phyloP scores from a whole-genome alignment of 2,113 vertebrate genomes.

The Gallinago media region DNA sequence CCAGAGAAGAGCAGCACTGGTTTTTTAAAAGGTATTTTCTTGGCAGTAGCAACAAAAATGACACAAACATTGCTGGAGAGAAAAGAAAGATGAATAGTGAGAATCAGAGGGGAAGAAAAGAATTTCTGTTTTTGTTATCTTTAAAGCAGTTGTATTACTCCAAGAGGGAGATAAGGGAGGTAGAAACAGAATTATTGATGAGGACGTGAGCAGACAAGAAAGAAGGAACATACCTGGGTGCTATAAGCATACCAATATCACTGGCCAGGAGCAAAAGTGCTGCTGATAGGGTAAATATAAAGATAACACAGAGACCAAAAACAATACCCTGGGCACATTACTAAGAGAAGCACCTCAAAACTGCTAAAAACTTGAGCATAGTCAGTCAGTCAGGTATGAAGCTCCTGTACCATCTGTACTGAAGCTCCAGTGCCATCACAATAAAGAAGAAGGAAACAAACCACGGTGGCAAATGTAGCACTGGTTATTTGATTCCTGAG shows the following conservation, averaged over 20 bases:
- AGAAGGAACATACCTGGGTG: background rate
- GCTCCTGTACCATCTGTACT: no score
- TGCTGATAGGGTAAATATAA: background rate
- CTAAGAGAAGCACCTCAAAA: background rate
- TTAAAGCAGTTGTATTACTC: constrained; percentile 10
- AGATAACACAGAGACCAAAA: background rate
- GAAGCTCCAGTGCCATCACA: background rate
- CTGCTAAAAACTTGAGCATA: background rate
- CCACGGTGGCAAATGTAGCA: background rate
- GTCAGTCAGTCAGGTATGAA: background rate
- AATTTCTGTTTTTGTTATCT: constrained; percentile 5
- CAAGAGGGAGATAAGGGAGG: constrained; percentile 30
- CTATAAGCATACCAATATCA: constrained; percentile 1
- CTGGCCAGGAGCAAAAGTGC: background rate
- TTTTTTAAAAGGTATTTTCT: background rate
- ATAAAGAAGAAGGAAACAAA: background rate
- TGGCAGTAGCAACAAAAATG: background rate
- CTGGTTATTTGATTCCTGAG: background rate
- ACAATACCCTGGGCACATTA: background rate
- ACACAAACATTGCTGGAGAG: background rate
- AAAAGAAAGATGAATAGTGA: constrained; percentile 27
- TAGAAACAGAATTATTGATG: constrained; percentile 61
- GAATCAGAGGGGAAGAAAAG: constrained; percentile 20
- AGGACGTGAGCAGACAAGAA: background rate
- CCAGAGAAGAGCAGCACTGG: background rate